phyloP scores from a whole-genome alignment of 2,797 vertebrate genomes.

The Poecile montanus region DNA sequence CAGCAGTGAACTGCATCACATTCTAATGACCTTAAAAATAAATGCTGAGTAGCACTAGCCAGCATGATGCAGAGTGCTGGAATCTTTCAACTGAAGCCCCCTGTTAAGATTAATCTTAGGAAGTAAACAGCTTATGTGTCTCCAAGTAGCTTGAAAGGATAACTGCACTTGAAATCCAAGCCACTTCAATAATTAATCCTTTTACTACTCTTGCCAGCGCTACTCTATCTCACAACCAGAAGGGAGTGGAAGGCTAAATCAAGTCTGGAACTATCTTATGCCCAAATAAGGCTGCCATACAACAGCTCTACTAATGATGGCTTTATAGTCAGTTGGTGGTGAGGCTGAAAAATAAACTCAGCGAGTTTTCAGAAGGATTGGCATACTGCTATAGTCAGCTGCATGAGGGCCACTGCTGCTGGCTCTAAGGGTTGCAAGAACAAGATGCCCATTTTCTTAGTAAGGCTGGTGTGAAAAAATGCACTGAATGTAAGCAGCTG shows the following conservation, averaged over 20 bases:
- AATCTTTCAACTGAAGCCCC: neutral
- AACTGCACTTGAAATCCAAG: constrained; percentile 42
- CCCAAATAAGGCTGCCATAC: constrained; percentile 37
- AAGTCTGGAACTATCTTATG: neutral
- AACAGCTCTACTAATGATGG: neutral
- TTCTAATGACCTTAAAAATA: constrained; percentile 29
- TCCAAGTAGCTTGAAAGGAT: neutral
- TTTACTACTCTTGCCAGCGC: neutral
- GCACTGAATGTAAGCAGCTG: constrained; percentile 26
- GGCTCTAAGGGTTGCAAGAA: neutral
- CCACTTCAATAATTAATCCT: constrained; percentile 28
- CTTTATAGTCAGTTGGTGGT: neutral
- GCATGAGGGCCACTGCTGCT: neutral
- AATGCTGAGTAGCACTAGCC: neutral
- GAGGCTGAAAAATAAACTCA: constrained; percentile 35
- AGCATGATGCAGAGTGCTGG: neutral
- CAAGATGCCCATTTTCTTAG: neutral
- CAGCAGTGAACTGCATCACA: neutral
- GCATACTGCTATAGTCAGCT: neutral
- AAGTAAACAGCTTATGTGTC: neutral
- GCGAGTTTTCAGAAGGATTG: constrained; percentile 38
- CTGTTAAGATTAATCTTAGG: neutral
- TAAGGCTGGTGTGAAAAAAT: constrained; percentile 1
- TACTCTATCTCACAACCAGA: neutral
- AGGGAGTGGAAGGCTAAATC: constrained; percentile 62